phyloP scores from a whole-genome alignment of 2,888 invertebrate genomes.

The Busseola fusca region DNA sequence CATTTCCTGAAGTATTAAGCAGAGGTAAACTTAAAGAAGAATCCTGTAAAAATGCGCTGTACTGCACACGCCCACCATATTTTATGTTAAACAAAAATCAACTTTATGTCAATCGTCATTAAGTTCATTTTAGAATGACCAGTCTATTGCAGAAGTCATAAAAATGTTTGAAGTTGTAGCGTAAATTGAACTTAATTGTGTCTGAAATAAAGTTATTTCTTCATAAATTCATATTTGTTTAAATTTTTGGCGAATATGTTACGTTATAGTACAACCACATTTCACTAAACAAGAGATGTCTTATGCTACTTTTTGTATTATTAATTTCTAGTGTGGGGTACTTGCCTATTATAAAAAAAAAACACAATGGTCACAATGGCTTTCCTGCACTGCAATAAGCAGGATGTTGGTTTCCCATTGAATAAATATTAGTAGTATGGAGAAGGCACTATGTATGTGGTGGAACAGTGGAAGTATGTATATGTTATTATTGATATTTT shows the following conservation, averaged over 20 bases:
- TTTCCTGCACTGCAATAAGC: background rate
- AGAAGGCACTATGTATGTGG: background rate
- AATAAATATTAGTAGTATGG: background rate
- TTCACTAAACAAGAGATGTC: background rate
- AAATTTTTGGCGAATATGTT: no score
- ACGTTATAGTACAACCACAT: background rate
- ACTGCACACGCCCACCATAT: no score
- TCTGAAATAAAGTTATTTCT: no score
- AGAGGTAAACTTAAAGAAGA: background rate
- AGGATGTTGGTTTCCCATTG: background rate
- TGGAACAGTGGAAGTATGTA: background rate
- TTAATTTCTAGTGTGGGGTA: background rate
- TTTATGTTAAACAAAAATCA: no score
- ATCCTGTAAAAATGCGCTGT: no score
- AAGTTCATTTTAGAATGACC: no score
- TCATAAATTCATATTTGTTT: no score
- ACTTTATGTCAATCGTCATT: no score
- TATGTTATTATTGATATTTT: slow-evolving; percentile 7
- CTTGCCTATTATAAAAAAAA: background rate
- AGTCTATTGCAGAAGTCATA: no score
- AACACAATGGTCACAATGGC: background rate
- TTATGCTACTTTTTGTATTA: background rate
- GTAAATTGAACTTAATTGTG: no score
- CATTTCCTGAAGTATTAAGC: background rate
- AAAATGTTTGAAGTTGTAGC: no score